Base-by-base conservation (phyloP, 2,113 vertebrate genomes). In the Progne subis region DNA sequence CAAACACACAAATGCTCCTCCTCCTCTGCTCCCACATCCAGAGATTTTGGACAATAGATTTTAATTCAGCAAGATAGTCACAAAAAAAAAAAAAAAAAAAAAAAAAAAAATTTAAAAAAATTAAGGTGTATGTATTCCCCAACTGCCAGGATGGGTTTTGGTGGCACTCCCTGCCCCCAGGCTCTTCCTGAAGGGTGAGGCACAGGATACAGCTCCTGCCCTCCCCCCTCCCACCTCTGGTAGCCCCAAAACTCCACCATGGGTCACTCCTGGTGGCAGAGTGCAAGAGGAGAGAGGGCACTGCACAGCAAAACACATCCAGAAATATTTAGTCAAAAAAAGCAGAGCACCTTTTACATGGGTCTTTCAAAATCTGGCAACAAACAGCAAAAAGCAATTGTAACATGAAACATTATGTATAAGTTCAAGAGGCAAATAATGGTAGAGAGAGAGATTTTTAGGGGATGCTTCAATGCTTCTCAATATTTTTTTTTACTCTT, bases 161-260 rank as follows among this genome's bases (percentile, higher is more conserved):
- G 29, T 9, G 4, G 11, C 29, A 13, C 9, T 70, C 50, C 29
- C 20, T 50, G 11, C 2, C 29, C 34, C 11, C 21, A 50, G 19
- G 46, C 16, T 74, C 12, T 71, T 37, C 0, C 0, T 20, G 11
- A 17, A 50, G n/a, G 10, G 11, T 12, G 9, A 37, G 20, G 18
- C 9, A 60, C 15, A 1, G 0, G 0, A 18, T 12, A 3, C 31
- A 68, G 47, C 39, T n/a, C n/a, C n/a, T n/a, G n/a, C n/a, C n/a
- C n/a, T n/a, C n/a, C n/a, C n/a, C n/a, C n/a, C n/a, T n/a, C n/a
- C n/a, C 34, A 59, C 9, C 53, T 74, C 18, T 18, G 0, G 2
- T 9, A 74, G 37, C 23, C 37, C 19, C 60, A 90, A 44, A 76
- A 11, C 11, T 21, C 26, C 12, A 31, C 52, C 25, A 11, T 3